phyloP scores from a whole-genome alignment of 2,888 invertebrate genomes.

The Acanthosepion lycidas region DNA sequence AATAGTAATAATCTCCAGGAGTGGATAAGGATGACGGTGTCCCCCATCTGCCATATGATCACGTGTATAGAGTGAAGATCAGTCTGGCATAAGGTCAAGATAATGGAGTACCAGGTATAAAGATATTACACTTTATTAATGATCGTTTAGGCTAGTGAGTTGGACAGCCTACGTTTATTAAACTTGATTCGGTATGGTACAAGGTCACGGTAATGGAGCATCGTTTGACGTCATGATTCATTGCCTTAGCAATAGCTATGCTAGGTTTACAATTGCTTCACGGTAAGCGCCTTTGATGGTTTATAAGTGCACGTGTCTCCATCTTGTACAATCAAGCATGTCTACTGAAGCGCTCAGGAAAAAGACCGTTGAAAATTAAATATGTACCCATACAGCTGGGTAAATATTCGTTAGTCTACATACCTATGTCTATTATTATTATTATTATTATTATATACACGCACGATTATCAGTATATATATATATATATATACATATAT shows the following conservation, averaged over 20 bases:
- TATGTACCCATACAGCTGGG: neutral
- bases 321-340: neutral
- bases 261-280: neutral
- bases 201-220: neutral
- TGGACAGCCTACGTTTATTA: too few relatives aligned
- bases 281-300: neutral
- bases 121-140: too few relatives aligned
- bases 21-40: too few relatives aligned
- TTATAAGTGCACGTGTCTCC: neutral
- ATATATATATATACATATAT: too few relatives aligned
- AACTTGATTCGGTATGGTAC: neutral
- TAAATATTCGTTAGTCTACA: neutral
- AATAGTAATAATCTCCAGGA: too few relatives aligned
- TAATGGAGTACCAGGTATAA: too few relatives aligned
- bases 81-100: too few relatives aligned
- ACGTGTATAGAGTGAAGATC: too few relatives aligned
- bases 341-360: neutral
- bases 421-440: neutral
- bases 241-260: neutral
- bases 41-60: too few relatives aligned
- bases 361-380: neutral
- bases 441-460: neutral
- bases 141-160: too few relatives aligned
- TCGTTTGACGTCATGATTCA: neutral
- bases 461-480: neutral